Evolutionary conservation across 2,888 invertebrate genomes (phyloP).

Genomic region (Cataglyphis altisquamis): DNA sequence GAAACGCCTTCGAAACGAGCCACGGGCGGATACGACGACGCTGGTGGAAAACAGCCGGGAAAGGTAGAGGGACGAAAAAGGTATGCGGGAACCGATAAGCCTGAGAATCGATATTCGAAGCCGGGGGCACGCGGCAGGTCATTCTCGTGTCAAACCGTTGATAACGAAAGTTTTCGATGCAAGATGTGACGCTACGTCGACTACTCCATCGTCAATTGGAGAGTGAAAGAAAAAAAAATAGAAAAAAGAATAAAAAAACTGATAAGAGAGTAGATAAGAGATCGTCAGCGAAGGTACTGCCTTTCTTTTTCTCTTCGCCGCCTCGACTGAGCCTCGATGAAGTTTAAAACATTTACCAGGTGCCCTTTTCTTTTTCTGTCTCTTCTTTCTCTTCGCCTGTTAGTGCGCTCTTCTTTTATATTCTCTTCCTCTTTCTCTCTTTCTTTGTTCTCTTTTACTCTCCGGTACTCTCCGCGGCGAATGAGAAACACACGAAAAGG

Average conservation of each 20-base stretch:
- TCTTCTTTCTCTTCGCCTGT: conserved; percentile 12
- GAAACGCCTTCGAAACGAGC: conserved; percentile 61
- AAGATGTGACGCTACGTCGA: conserved; percentile 55
- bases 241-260: not conserved
- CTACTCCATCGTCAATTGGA: conserved; percentile 71
- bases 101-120: conserved; percentile 72
- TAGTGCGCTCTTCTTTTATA: conserved; percentile 46
- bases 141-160: conserved; percentile 67
- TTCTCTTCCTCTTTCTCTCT: conserved; percentile 32
- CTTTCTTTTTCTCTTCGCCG: conserved; percentile 33
- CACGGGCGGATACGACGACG: conserved; percentile 19
- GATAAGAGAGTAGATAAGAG: not conserved
- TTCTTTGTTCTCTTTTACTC: conserved; percentile 24
- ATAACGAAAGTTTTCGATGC: conserved; percentile 65
- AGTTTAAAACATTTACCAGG: conserved; percentile 73
- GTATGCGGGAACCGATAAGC: conserved; percentile 72
- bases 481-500: conserved; percentile 22
- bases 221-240: conserved; percentile 56
- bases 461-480: conserved; percentile 24
- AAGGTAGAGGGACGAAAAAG: conserved; percentile 54
- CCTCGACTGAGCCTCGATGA: conserved; percentile 69
- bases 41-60: conserved; percentile 23
- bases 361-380: conserved; percentile 57
- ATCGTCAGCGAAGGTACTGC: not conserved
- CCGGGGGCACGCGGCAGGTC: conserved; percentile 64